phyloP scores from a whole-genome alignment of 30 jellyfish, hydroid and myxozoan genomes.

The Aurelia sp. region DNA sequence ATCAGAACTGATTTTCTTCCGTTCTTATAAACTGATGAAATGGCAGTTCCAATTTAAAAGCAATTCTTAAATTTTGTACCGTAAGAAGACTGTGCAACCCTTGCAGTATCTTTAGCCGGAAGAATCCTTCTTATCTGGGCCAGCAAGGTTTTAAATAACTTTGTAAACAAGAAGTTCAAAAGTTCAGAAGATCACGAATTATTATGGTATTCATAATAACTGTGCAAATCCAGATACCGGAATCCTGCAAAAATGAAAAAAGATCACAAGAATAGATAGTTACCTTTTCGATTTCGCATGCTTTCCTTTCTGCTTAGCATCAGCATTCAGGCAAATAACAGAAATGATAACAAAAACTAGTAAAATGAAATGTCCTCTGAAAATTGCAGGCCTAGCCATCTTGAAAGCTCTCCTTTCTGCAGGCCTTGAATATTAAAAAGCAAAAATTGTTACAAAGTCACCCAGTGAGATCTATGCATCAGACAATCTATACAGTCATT shows the following conservation, averaged over 20 bases:
- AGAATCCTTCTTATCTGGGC: too few species aligned
- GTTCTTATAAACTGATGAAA: not conserved
- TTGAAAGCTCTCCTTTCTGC: not conserved
- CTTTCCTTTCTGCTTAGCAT: conserved; percentile 58
- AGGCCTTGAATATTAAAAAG: not conserved
- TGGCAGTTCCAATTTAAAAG: not conserved
- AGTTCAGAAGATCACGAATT: not conserved
- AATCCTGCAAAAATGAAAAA: too few species aligned
- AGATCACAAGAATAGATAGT: not conserved
- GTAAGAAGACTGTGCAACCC: too few species aligned
- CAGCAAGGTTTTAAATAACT: not conserved
- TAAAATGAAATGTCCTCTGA: conserved; percentile 16
- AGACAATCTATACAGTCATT: not conserved
- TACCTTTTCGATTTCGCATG: conserved; percentile 45
- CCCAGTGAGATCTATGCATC: not conserved
- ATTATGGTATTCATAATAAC: too few species aligned
- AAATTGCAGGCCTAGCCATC: conserved; percentile 48
- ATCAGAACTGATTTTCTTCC: not conserved
- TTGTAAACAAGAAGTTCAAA: conserved; percentile 7
- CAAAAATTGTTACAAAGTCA: not conserved
- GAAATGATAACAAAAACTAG: conserved; percentile 22
- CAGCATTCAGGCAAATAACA: conserved; percentile 23
- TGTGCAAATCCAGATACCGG: too few species aligned
- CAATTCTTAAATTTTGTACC: not conserved
- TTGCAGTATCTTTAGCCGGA: too few species aligned